Evolutionary conservation across 2,113 vertebrate species (phyloP), one percentile per base, ranked within the genome.

Genomic region (Pterophyllum scalare): DNA sequence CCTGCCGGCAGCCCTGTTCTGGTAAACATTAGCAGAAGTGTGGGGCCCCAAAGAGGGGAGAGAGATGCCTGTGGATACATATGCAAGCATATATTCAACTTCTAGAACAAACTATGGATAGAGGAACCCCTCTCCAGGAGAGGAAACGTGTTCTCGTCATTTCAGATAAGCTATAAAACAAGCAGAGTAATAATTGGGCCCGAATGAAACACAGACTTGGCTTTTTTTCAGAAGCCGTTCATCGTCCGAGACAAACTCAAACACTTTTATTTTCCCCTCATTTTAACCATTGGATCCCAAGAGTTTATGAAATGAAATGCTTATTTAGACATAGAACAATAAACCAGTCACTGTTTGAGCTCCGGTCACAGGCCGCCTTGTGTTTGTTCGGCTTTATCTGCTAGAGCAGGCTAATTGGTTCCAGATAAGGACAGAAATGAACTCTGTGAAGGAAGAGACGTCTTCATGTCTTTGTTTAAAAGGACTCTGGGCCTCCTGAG

Each of bases 21-120:
- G 95, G 95, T 96, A 94, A 93, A 93, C 89, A 92, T 94, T 91
- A 93, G 79, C 87, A 88, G 91, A 89, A 90, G 28, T 22, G n/a
- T 86, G 95, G 94, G 96, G 96, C 96, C 94, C 1, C 7, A 49
- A 5, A 85, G 91, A 95, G 93, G 96, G 96, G 95, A 94, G 81
- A 38, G 7, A 81, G 84, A 76, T 90, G 70, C 80, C 24, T 59
- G 35, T 79, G 9, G 59, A 83, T 82, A 84, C 79, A 84, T 75
- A 64, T n/a, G 49, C 86, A 79, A 56, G 28, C 56, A 40, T 61
- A 28, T 8, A 4, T 59, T 59, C 26, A 57, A 33, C 6, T 17
- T 61, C 19, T 5, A 59, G 70, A 22, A 58, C n/a, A 70, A 61
- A 67, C 33, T 5, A 31, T 58, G 1, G 0, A 43, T 54, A 38